Evolutionary conservation across 1,140 invertebrate genomes (phyloP), one percentile per base, ranked within the genome.

Genomic region (Drosophila simulans): DNA sequence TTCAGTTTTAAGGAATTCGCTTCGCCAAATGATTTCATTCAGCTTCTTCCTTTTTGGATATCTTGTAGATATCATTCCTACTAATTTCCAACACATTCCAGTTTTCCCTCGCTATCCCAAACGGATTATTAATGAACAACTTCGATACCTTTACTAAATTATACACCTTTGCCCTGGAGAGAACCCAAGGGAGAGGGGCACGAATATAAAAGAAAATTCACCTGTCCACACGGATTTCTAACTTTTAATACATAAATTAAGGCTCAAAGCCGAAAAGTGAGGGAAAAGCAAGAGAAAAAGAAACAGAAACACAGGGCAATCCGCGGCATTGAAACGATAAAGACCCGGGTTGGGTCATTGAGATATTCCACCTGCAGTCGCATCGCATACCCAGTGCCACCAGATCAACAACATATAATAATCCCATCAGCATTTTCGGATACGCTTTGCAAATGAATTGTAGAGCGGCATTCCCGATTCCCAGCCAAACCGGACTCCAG

Each of bases 391-490:
- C 63, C 60, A 75, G 76, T 77, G 57, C 63, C 57, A 66, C 63
- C 57, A 66, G 59, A 76, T 65, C 71, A 82, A 59, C 85, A 89
- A 84, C 84, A 77, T 89, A 89, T 89, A 89, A 89, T 89, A 89
- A 89, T 89, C 84, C 84, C 84, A 89, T 89, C 84, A 89, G 83
- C 84, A 89, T 89, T 89, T 89, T 89, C 84, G 85, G 84, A 89
- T 89, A 89, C 84, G 84, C 84, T 89, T 89, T 90, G 84, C 84
- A 89, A 88, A 89, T 88, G 84, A 88, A 88, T 88, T 89, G 83
- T 83, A 76, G 55, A 81, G 63, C 79, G 77, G 66, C 68, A 58
- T 31, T 31, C 31, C 62, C 71, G 13, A 65, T 66, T 77, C 60
- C 60, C 53, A 48, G 43, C 56, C 58, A 43, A 69, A 55, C 57